Evolutionary conservation across 2,888 invertebrate genomes (phyloP).

Genomic region (Phyllotreta striolata): DNA sequence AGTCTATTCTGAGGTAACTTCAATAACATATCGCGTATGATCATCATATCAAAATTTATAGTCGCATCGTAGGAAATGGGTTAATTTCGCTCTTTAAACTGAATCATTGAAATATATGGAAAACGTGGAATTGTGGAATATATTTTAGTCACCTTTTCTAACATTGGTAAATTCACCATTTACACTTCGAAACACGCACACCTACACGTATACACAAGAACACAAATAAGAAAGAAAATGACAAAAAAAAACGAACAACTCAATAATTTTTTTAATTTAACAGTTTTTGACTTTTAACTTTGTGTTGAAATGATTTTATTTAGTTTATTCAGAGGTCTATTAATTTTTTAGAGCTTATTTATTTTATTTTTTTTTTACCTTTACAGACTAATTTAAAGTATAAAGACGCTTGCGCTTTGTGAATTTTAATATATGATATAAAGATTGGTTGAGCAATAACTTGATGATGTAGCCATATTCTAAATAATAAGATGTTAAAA

Average conservation of each 20-base stretch:
- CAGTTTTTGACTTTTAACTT: slow-evolving; percentile 29
- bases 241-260: slow-evolving; percentile 16
- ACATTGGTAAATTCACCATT: slow-evolving; percentile 33
- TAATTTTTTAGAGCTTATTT: slow-evolving; percentile 34
- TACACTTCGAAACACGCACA: slow-evolving; percentile 37
- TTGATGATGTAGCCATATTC: slow-evolving; percentile 41
- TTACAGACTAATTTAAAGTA: slow-evolving; percentile 24
- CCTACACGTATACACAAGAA: slow-evolving; percentile 34
- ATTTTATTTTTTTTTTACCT: slow-evolving; percentile 30
- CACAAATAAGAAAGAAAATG: slow-evolving; percentile 36
- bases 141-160: slow-evolving; percentile 11
- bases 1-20: not conserved
- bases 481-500: slow-evolving; percentile 41
- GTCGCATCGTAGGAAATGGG: not conserved
- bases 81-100: slow-evolving; percentile 3
- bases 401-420: slow-evolving; percentile 33
- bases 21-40: slow-evolving; percentile 3
- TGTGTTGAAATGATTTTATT: slow-evolving; percentile 22
- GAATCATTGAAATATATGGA: slow-evolving; percentile 2
- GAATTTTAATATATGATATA: slow-evolving; percentile 22
- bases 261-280: slow-evolving; percentile 26
- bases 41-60: slow-evolving; percentile 14
- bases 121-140: slow-evolving; percentile 9
- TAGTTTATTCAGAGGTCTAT: slow-evolving; percentile 27
- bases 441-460: slow-evolving; percentile 34